Percentiles rank a stretch among this genome's conserved stretches.
Conservation (phyloP, 1,140 invertebrate species). For the Glossosoma conforme region DNA sequence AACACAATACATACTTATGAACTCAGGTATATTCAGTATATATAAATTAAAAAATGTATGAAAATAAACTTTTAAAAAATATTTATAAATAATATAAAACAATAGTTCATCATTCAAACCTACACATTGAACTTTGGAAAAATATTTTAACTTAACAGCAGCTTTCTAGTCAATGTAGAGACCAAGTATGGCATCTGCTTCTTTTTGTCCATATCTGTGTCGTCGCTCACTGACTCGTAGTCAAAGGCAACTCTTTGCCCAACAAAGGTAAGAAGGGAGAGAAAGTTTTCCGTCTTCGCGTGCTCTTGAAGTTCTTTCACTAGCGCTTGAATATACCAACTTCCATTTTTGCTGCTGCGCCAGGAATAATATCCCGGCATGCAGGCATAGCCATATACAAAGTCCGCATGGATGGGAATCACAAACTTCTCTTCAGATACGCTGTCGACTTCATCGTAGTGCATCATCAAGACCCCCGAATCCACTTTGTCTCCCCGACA, state of each 20-base stretch:
- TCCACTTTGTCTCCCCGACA: constrained; percentile 46
- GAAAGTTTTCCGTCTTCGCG: constrained; percentile 62
- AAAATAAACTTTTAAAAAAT: constrained; percentile 13
- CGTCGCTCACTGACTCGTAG: constrained; percentile 77
- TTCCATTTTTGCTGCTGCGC: constrained; percentile 78
- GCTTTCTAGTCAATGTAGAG: constrained; percentile 60
- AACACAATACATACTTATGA: too few species aligned
- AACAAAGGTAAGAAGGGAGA: constrained; percentile 81
- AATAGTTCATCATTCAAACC: too few species aligned
- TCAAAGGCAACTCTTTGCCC: constrained; percentile 71
- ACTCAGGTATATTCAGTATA: constrained; percentile 4
- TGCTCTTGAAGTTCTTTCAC: constrained; percentile 63
- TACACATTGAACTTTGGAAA: too few species aligned
- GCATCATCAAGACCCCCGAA: constrained; percentile 40
- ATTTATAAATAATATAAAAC: constrained; percentile 19
- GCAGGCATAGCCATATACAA: constrained; percentile 50
- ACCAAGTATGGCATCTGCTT: constrained; percentile 89
- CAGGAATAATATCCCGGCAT: constrained; percentile 62
- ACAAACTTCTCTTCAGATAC: constrained; percentile 51
- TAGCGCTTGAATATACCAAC: constrained; percentile 88
- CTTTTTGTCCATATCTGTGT: constrained; percentile 72
- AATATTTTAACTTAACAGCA: too few species aligned
- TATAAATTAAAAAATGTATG: background rate
- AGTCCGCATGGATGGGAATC: constrained; percentile 67
- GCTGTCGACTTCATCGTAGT: constrained; percentile 58